These are phyloP conservation scores for Subanguina moxae DNA, from an alignment of 1,140 invertebrate genomes.

Conservation along the genomic window DNA sequence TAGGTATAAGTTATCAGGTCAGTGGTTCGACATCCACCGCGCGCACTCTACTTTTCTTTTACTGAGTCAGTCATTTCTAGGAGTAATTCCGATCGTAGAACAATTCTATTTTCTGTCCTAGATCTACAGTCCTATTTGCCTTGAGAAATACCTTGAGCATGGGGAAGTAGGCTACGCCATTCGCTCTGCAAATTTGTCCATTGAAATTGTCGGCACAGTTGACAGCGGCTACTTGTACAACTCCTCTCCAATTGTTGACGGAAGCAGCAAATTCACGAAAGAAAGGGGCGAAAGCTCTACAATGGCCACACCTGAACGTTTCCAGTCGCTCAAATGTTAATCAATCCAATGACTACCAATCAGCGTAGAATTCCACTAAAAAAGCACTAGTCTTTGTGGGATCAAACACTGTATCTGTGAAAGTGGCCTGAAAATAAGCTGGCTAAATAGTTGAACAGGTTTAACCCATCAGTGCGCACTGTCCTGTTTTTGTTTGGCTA, in stretches of 20 bases:
- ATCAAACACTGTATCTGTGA: conserved; percentile 55
- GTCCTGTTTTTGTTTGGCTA: too few species aligned
- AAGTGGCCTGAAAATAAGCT: conserved; percentile 45
- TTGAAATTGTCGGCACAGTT: conserved; percentile 59
- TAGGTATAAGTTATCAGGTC: too few species aligned
- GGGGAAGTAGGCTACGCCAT: conserved; percentile 52
- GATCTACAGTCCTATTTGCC: too few species aligned
- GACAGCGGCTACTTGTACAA: conserved; percentile 46
- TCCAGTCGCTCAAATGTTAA: neutral
- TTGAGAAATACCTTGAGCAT: conserved; percentile 51
- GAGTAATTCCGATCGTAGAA: too few species aligned
- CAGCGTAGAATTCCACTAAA: conserved; percentile 59
- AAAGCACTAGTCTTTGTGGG: conserved; percentile 45
- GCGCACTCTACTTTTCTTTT: too few species aligned
- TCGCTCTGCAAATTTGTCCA: conserved; percentile 49
- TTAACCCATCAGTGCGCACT: too few species aligned
- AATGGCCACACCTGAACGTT: conserved; percentile 54
- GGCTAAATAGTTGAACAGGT: neutral
- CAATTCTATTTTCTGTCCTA: too few species aligned
- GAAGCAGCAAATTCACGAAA: conserved; percentile 50
- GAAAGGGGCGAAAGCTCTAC: conserved; percentile 56
- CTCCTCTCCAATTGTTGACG: conserved; percentile 46
- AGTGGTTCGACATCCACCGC: too few species aligned
- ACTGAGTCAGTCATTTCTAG: too few species aligned
- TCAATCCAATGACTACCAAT: conserved; percentile 42